Percentiles rank a stretch among this genome's conserved stretches.
phyloP scores from a whole-genome alignment of 2,888 invertebrate species.

The Phaedon cochleariae region DNA sequence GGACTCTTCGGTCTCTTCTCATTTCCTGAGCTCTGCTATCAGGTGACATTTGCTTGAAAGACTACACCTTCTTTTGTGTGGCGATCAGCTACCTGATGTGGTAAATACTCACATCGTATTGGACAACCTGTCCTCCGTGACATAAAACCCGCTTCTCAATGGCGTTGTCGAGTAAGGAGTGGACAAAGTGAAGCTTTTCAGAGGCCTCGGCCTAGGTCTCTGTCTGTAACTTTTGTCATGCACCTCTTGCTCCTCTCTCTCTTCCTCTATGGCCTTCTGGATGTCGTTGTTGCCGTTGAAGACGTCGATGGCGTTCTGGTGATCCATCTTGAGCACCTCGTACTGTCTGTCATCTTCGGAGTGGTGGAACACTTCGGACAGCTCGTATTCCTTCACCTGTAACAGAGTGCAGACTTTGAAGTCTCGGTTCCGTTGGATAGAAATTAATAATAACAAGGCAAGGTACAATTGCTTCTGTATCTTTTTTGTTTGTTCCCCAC shows the following conservation, averaged over 20 bases:
- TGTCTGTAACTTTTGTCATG: constrained; percentile 48
- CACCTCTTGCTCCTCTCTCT: constrained; percentile 73
- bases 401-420: no score
- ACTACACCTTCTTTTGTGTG: no score
- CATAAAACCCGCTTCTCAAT: constrained; percentile 31
- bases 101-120: constrained; percentile 57
- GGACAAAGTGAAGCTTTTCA: constrained; percentile 49
- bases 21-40: no score
- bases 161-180: constrained; percentile 48
- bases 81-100: not conserved
- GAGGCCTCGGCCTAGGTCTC: constrained; percentile 45
- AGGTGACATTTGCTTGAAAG: no score
- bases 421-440: no score
- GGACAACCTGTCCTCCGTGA: constrained; percentile 50
- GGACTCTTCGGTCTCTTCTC: no score
- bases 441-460: no score
- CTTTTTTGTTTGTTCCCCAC: no score
- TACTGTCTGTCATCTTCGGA: constrained; percentile 80
- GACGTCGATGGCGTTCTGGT: constrained; percentile 69
- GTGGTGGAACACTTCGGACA: constrained; percentile 87
- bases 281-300: constrained; percentile 75
- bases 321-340: constrained; percentile 74
- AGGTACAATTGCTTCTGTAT: no score
- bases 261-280: constrained; percentile 82
- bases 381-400: constrained; percentile 87